Percentiles rank a stretch among this genome's conserved stretches.
Conservation (phyloP, 2,797 vertebrate species). For the Labeo calbasu region DNA sequence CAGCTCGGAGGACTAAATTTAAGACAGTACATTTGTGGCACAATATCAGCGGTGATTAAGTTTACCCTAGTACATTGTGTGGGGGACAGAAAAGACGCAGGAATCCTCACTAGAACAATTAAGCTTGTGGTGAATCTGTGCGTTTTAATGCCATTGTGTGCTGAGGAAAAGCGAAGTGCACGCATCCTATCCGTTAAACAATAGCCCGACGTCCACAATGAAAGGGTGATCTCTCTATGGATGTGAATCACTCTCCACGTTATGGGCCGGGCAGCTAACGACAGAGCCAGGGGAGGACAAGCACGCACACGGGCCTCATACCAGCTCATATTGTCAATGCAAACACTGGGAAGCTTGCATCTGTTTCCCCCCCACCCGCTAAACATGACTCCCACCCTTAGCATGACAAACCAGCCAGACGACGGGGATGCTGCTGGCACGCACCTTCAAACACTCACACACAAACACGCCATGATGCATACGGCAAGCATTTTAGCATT, state of each 20-base stretch:
- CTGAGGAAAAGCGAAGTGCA: conserved; percentile 65
- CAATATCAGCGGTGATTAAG: conserved; percentile 42
- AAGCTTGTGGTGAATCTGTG: conserved; percentile 46
- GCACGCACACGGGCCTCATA: conserved; percentile 51
- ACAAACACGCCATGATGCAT: conserved; percentile 20
- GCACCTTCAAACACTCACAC: conserved; percentile 57
- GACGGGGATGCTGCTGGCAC: conserved; percentile 57
- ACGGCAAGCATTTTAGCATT: background rate
- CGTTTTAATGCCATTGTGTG: conserved; percentile 57
- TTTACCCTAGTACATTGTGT: conserved; percentile 62
- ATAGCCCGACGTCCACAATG: conserved; percentile 63
- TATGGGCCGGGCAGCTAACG: conserved; percentile 74
- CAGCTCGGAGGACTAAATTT: conserved; percentile 71
- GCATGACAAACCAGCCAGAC: conserved; percentile 38
- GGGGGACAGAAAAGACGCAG: background rate
- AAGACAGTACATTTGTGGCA: conserved; percentile 55
- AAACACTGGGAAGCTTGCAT: conserved; percentile 56
- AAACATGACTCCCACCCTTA: conserved; percentile 47
- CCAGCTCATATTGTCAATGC: conserved; percentile 37
- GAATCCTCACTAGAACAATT: conserved; percentile 46
- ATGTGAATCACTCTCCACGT: conserved; percentile 79
- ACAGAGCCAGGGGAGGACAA: conserved; percentile 59
- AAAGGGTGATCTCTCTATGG: conserved; percentile 63
- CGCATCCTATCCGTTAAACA: conserved; percentile 74
- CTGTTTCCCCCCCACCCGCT: conserved; percentile 57